phyloP scores from a whole-genome alignment of 2,797 vertebrate species.

The Rhinogobio ventralis region DNA sequence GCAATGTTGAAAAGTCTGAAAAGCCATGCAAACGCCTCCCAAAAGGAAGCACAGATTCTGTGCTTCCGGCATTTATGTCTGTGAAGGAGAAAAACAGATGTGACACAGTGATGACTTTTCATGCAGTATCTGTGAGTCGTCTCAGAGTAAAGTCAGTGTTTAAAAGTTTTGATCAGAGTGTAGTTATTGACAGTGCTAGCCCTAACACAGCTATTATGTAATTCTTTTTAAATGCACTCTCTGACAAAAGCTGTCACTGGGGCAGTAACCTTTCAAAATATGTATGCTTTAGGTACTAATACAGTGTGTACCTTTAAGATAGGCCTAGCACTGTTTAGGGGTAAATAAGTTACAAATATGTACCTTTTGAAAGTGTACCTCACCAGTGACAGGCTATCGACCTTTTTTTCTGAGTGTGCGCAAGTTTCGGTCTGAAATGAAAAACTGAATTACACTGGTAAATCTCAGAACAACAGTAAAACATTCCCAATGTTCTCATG shows the following conservation, averaged over 20 bases:
- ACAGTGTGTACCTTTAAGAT: background rate
- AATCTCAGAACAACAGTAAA: too few relatives aligned
- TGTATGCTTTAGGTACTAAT: background rate
- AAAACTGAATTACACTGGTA: background rate
- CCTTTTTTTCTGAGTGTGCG: too few relatives aligned
- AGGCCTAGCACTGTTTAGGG: too few relatives aligned
- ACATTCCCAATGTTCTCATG: background rate
- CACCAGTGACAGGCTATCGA: too few relatives aligned
- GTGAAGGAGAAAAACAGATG: conserved; percentile 36
- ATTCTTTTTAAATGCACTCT: background rate
- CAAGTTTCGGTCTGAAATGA: background rate
- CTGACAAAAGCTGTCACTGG: background rate
- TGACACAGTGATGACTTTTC: conserved; percentile 22
- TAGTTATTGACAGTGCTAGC: background rate
- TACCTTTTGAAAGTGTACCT: background rate
- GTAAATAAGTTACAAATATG: too few relatives aligned
- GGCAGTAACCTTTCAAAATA: background rate
- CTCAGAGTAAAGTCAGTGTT: background rate
- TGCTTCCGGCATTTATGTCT: conserved; percentile 18
- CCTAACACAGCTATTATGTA: background rate
- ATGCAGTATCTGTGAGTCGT: background rate
- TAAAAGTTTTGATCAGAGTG: background rate
- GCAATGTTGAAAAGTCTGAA: background rate
- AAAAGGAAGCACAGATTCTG: background rate
- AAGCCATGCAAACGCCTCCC: conserved; percentile 8